A percentile compares a stretch with the other conserved stretches of the same genome.
These are phyloP conservation scores for Caenorhabditis imperialis DNA, from an alignment of 2,888 invertebrate genomes.

Conservation along the genomic window DNA sequence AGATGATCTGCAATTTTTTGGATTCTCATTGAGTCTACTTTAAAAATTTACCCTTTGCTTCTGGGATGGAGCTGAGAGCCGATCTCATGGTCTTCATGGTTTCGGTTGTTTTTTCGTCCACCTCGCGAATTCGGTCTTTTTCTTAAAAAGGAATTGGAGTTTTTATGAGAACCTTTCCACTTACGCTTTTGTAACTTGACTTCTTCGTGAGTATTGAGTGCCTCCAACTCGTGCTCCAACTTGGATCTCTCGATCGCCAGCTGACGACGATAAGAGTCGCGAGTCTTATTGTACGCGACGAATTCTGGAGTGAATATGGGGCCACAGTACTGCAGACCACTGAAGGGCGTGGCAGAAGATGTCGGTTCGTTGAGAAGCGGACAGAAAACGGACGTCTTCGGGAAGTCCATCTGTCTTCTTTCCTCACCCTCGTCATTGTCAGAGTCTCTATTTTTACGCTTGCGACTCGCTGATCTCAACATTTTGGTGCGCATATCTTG, in stretches of 20 bases:
- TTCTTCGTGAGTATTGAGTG: slow-evolving; percentile 34
- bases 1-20: slow-evolving; percentile 30
- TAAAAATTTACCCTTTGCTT: slow-evolving; percentile 36
- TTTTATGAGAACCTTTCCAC: background rate
- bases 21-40: too few relatives aligned
- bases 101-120: slow-evolving; percentile 34
- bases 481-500: too few relatives aligned
- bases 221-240: slow-evolving; percentile 48
- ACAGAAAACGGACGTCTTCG: slow-evolving; percentile 25
- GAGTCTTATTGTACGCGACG: slow-evolving; percentile 44
- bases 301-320: slow-evolving; percentile 46
- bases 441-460: slow-evolving; percentile 22
- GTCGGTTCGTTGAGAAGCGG: slow-evolving; percentile 15
- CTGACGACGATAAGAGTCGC: slow-evolving; percentile 48
- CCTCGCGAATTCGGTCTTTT: slow-evolving; percentile 1
- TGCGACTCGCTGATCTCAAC: too few relatives aligned
- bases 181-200: slow-evolving; percentile 32
- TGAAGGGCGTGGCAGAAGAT: background rate
- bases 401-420: slow-evolving; percentile 22
- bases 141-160: slow-evolving; percentile 31
- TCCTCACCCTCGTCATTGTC: slow-evolving; percentile 30
- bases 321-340: slow-evolving; percentile 30
- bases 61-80: slow-evolving; percentile 10
- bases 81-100: slow-evolving; percentile 22
- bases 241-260: slow-evolving; percentile 38